These are phyloP conservation scores for Aurelia coerulea DNA, from an alignment of 30 jellyfish, hydroid and myxozoan genomes.

Conservation along the genomic window DNA sequence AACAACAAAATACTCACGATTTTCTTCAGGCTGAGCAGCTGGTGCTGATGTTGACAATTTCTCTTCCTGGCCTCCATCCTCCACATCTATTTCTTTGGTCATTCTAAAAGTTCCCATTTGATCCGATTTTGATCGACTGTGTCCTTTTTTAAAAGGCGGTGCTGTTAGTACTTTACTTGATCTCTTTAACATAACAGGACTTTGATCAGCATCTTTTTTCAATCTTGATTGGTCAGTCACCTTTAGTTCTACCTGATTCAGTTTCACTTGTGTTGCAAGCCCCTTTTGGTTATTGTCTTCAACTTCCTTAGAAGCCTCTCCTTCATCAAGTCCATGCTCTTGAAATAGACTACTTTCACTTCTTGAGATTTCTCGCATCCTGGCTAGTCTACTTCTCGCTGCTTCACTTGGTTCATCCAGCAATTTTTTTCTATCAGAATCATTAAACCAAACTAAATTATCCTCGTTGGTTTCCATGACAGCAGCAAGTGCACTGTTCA, in stretches of 20 bases:
- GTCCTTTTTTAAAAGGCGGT: slow-evolving; percentile 83
- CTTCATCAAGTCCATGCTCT: slow-evolving; percentile 65
- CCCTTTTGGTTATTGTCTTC: slow-evolving; percentile 7
- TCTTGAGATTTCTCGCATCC: slow-evolving; percentile 83
- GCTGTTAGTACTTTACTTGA: slow-evolving; percentile 44
- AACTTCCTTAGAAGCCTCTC: neutral
- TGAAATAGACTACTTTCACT: slow-evolving; percentile 83
- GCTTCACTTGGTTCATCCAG: slow-evolving; percentile 52
- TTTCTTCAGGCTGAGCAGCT: slow-evolving; percentile 41
- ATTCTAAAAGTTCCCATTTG: slow-evolving; percentile 70
- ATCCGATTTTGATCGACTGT: slow-evolving; percentile 94
- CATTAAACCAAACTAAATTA: slow-evolving; percentile 79
- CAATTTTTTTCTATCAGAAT: slow-evolving; percentile 49
- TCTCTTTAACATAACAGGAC: slow-evolving; percentile 10
- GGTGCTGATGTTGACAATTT: slow-evolving; percentile 81
- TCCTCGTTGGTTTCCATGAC: slow-evolving; percentile 84
- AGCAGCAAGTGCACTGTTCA: slow-evolving; percentile 87
- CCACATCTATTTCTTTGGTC: slow-evolving; percentile 31
- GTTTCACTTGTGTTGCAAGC: slow-evolving; percentile 8
- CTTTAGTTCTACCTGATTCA: neutral
- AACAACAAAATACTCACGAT: slow-evolving; percentile 21
- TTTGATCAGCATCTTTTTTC: slow-evolving; percentile 15
- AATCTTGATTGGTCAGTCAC: neutral
- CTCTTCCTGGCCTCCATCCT: slow-evolving; percentile 35
- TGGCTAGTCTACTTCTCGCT: slow-evolving; percentile 62